Conservation (phyloP, 2,888 invertebrate genomes). For the Biston stratarius region DNA sequence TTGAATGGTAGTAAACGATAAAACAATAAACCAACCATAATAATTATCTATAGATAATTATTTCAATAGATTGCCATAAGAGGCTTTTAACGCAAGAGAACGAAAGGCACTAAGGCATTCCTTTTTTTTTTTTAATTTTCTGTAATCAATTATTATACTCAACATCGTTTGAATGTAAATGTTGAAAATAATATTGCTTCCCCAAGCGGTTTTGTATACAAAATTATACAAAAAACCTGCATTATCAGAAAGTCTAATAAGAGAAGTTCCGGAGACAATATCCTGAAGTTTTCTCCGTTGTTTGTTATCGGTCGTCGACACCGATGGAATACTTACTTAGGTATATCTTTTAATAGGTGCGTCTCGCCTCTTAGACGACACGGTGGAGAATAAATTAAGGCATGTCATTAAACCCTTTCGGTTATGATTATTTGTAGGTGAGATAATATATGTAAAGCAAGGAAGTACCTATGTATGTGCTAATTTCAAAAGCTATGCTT, state of each 20-base stretch:
- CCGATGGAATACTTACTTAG: background rate
- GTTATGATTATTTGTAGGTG: background rate
- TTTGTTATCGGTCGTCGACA: conserved; percentile 18
- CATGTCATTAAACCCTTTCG: background rate
- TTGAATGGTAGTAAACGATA: no score
- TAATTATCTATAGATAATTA: no score
- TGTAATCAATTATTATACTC: no score
- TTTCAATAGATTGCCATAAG: no score
- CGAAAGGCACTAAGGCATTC: no score
- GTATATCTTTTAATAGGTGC: conserved; percentile 13
- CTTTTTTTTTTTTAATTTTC: no score
- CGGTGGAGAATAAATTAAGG: conserved; percentile 2
- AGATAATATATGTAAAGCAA: no score
- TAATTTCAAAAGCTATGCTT: no score
- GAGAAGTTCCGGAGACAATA: conserved; percentile 13
- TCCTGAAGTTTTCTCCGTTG: conserved; percentile 3
- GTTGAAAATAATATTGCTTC: background rate
- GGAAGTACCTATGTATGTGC: no score
- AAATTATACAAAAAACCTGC: conserved; percentile 6
- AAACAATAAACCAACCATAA: no score
- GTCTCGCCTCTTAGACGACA: conserved; percentile 17
- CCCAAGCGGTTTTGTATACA: background rate
- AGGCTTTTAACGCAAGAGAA: no score
- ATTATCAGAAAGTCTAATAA: conserved; percentile 17
- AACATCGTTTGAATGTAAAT: background rate